A percentile compares a stretch with the other conserved stretches of the same genome.
Conservation (phyloP, 1,140 invertebrate species). For the Berghia stephanieae region DNA sequence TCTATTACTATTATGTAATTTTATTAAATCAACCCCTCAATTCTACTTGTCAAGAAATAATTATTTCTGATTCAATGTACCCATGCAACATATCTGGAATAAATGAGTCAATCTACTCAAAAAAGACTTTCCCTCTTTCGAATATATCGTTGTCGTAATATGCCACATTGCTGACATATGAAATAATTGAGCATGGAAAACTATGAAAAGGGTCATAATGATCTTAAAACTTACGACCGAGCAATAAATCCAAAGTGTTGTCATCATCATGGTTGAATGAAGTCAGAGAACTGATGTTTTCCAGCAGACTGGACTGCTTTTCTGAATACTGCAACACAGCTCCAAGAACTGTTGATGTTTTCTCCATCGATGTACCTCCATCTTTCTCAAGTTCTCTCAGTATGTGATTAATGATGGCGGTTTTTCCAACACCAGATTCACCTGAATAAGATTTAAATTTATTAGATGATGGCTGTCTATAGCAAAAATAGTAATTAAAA, state of each 20-base stretch:
- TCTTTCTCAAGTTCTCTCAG: slow-evolving; percentile 59
- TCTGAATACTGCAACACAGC: slow-evolving; percentile 61
- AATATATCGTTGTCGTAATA: too few species aligned
- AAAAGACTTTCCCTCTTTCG: too few species aligned
- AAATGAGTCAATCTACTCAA: too few species aligned
- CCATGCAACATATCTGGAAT: too few species aligned
- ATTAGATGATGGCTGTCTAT: background rate
- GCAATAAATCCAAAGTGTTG: slow-evolving; percentile 40
- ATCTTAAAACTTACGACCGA: slow-evolving; percentile 35
- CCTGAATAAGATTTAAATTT: slow-evolving; percentile 43
- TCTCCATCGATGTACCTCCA: slow-evolving; percentile 51
- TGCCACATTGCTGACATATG: too few species aligned
- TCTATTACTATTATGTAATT: too few species aligned
- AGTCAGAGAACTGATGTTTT: slow-evolving; percentile 60
- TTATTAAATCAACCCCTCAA: too few species aligned
- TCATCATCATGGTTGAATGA: slow-evolving; percentile 44
- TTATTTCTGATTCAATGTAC: too few species aligned
- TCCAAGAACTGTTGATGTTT: slow-evolving; percentile 58
- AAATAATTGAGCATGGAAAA: too few species aligned
- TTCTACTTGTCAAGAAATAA: too few species aligned
- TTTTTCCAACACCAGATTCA: slow-evolving; percentile 66
- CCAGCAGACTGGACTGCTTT: slow-evolving; percentile 56
- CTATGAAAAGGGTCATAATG: too few species aligned
- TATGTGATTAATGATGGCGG: slow-evolving; percentile 62
- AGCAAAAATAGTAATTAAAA: too few species aligned